Evolutionary conservation across 2,797 vertebrate species (phyloP).

Genomic region (Martes flavigula): DNA sequence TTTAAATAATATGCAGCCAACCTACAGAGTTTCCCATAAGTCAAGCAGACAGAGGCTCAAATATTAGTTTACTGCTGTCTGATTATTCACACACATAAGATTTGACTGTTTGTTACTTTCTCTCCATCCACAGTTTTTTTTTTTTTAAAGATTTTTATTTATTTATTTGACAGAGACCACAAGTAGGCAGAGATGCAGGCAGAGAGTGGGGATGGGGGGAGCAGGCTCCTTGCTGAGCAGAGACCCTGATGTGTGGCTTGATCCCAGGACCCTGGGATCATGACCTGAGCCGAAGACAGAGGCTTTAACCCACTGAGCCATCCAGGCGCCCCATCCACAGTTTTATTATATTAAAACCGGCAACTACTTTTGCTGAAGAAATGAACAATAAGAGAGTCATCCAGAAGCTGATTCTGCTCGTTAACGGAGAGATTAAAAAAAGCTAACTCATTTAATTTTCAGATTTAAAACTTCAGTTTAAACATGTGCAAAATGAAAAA

Average conservation of each 20-base stretch:
- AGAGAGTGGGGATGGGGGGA: too few relatives aligned
- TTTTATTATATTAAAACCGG: background rate
- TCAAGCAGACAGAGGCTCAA: background rate
- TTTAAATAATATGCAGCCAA: background rate
- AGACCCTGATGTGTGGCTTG: too few relatives aligned
- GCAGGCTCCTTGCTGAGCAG: too few relatives aligned
- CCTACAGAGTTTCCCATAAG: background rate
- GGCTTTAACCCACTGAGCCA: too few relatives aligned
- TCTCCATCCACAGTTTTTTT: background rate
- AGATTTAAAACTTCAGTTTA: slow-evolving; percentile 20
- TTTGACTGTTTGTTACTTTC: background rate
- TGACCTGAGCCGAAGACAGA: too few relatives aligned
- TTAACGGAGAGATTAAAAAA: background rate
- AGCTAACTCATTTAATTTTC: background rate
- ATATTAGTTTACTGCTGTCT: background rate
- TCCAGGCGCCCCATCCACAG: background rate
- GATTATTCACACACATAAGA: background rate
- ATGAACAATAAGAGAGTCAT: background rate
- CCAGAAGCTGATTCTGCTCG: background rate
- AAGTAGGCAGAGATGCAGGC: too few relatives aligned
- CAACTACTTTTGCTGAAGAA: background rate
- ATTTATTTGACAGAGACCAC: too few relatives aligned
- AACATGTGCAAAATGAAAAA: background rate
- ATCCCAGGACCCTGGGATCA: too few relatives aligned
- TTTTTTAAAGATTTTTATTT: too few relatives aligned